phyloP scores from a whole-genome alignment of 2,888 invertebrate species.

The Drosophila kanekoi region DNA sequence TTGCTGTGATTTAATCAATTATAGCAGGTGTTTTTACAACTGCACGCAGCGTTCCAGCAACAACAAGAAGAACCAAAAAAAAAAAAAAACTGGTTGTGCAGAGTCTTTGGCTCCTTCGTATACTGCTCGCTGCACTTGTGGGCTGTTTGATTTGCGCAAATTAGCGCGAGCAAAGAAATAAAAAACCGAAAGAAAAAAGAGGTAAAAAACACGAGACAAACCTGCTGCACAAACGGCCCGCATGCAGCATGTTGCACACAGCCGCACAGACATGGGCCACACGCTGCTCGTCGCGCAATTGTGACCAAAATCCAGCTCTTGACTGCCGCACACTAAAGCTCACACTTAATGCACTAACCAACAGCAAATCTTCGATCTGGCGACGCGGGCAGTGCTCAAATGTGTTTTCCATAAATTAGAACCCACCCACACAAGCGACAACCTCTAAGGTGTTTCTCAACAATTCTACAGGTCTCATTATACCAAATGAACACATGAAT shows the following conservation, averaged over 20 bases:
- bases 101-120: slow-evolving; percentile 38
- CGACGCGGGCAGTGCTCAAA: slow-evolving; percentile 22
- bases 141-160: slow-evolving; percentile 66
- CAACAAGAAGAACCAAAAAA: slow-evolving; percentile 8
- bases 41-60: slow-evolving; percentile 52
- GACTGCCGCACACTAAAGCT: slow-evolving; percentile 13
- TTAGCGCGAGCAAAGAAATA: slow-evolving; percentile 55
- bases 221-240: slow-evolving; percentile 35
- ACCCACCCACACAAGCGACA: slow-evolving; percentile 45
- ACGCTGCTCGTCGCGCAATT: slow-evolving; percentile 30
- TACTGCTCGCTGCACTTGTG: slow-evolving; percentile 40
- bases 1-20: slow-evolving; percentile 79
- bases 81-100: slow-evolving; percentile 60
- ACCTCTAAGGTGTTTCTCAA: slow-evolving; percentile 13
- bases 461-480: background rate
- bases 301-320: slow-evolving; percentile 40
- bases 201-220: slow-evolving; percentile 30
- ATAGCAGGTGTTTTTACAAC: slow-evolving; percentile 79
- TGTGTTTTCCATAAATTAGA: slow-evolving; percentile 62
- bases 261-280: background rate
- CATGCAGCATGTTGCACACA: slow-evolving; percentile 33
- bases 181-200: slow-evolving; percentile 7
- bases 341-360: slow-evolving; percentile 61
- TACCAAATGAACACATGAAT: background rate
- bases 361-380: slow-evolving; percentile 27